Conservation (phyloP, 2,888 invertebrate genomes). For the Drosophila diplacantha region DNA sequence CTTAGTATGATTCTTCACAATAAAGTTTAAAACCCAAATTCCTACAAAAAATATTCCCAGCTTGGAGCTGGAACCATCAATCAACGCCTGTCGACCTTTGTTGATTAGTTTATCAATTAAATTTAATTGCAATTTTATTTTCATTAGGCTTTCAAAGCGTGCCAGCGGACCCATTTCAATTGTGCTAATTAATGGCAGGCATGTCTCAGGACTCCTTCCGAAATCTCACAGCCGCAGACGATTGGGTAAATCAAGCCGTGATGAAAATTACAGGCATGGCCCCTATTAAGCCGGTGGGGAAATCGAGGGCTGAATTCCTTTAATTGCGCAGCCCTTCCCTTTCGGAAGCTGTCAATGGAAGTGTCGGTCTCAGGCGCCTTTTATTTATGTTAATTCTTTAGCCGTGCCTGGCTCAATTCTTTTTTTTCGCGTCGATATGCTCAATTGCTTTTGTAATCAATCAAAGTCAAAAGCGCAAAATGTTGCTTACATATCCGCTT, state of each 20-base stretch:
- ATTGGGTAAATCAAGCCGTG: conserved; percentile 23
- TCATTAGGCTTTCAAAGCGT: conserved; percentile 44
- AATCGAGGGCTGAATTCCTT: conserved; percentile 6
- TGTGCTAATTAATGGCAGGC: conserved; percentile 56
- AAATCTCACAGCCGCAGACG: conserved; percentile 35
- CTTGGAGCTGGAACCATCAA: conserved; percentile 39
- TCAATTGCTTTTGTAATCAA: conserved; percentile 69
- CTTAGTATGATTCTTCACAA: no score
- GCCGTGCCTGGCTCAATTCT: conserved; percentile 14
- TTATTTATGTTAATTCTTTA: conserved; percentile 65
- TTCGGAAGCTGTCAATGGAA: conserved; percentile 57
- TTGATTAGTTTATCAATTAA: conserved; percentile 59
- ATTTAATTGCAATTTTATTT: conserved; percentile 60
- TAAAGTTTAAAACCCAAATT: background rate
- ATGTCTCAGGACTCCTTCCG: conserved; percentile 25
- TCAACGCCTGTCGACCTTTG: conserved; percentile 43
- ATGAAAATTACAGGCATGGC: conserved; percentile 48
- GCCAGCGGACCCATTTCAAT: conserved; percentile 19
- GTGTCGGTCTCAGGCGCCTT: conserved; percentile 29
- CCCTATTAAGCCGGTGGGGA: conserved; percentile 42
- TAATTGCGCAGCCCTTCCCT: conserved; percentile 52
- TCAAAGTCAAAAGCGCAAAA: conserved; percentile 55
- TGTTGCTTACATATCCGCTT: conserved; percentile 26
- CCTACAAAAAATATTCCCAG: background rate
- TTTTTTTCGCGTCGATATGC: conserved; percentile 44